These are phyloP conservation scores for Astropecten irregularis DNA, from an alignment of 53 echinoderm and acorn worm species.

Conservation along the genomic window DNA sequence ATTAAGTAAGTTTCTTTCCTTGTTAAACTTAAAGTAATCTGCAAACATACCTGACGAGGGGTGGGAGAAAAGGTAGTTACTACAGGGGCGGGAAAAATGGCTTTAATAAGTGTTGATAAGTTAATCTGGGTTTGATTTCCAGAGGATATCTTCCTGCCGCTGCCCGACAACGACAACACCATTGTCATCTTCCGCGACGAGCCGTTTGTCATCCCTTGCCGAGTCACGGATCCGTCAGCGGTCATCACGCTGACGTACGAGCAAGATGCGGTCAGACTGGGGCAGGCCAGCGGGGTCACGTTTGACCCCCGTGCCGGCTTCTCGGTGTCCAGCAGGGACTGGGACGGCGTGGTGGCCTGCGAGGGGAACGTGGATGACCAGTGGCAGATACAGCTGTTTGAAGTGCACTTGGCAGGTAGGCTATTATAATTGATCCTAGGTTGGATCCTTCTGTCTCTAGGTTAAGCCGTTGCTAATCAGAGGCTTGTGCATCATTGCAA, in stretches of 20 bases:
- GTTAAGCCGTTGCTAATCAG: no score
- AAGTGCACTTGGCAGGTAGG: conserved; percentile 31
- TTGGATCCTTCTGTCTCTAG: no score
- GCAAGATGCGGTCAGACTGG: conserved; percentile 15
- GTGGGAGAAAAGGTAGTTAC: no score
- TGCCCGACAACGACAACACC: conserved; percentile 12
- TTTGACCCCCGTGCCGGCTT: conserved; percentile 18
- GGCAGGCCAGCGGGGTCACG: conserved; percentile 4
- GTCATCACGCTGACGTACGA: conserved; percentile 19
- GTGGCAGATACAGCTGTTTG: conserved; percentile 32
- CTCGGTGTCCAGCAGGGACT: conserved; percentile 17
- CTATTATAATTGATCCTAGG: no score
- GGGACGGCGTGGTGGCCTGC: conserved; percentile 35
- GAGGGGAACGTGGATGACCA: not conserved
- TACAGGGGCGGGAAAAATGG: no score
- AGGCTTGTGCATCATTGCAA: no score
- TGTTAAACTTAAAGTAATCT: no score
- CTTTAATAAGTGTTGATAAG: no score
- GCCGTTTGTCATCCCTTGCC: conserved; percentile 69
- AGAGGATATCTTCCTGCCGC: conserved; percentile 49
- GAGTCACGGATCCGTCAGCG: conserved; percentile 59
- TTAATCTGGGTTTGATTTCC: conserved; percentile 26
- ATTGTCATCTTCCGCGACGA: conserved; percentile 43
- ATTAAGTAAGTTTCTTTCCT: no score
- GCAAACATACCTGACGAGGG: no score